Evolutionary conservation across 1,140 invertebrate species (phyloP), one percentile per base, ranked within the genome.

Genomic region (Drosophila murphyi): DNA sequence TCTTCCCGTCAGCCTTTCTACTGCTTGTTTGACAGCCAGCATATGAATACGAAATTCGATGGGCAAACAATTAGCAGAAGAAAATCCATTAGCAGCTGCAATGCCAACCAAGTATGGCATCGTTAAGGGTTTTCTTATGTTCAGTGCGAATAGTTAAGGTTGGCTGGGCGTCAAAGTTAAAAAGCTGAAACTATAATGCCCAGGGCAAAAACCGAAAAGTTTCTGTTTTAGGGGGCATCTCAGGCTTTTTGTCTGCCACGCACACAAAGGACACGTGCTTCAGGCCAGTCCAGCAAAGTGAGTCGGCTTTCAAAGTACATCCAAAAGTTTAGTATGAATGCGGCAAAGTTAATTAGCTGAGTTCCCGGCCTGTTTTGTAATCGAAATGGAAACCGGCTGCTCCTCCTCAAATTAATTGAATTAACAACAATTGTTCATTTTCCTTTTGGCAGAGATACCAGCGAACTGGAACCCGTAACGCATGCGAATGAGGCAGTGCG

Each of bases 381-480:
- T 4, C 20, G 20, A 20, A 34, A 20, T 20, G n/a, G 32, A 35
- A 3, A 20, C 20, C 20, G 20, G 61, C 80, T 80, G 60, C 74
- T 78, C 71, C 74, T 74, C 51, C 28, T 61, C 59, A 67, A 70
- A 47, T 65, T 79, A 88, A 88, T 87, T 88, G 71, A 87, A 74
- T 75, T 75, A 76, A 63, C 62, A 45, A 43, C 50, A 82, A 59
- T 41, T 76, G 59, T 20, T 34, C 41, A 47, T 52, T 48, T 45
- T 34, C 43, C 12, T 48, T 59, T 48, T 12, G 79, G 45, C 87
- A 92, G 91, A 51, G 91, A 92, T 63, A 89, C 89, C 48, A 92
- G 73, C 79, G 96, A 97, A 88, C 93, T 97, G 55, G 94, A 96
- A 54, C 94, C 95, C 75, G 95, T 95, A 31, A 94, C 93, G 10